phyloP scores from a whole-genome alignment of 1,140 invertebrate species.

The Maniola jurtina region DNA sequence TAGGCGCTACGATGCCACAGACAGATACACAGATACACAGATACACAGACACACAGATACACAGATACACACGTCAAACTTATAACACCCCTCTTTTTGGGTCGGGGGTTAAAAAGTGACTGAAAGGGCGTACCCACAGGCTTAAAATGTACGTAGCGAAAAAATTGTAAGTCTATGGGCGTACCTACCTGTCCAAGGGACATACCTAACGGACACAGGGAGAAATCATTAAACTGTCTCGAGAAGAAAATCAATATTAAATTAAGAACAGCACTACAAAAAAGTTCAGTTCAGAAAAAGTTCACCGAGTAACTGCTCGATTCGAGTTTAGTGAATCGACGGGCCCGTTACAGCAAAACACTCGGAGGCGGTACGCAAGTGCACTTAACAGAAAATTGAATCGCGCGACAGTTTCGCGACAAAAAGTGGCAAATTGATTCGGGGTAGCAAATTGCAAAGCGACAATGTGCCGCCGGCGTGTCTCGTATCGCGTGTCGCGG shows the following conservation, averaged over 20 bases:
- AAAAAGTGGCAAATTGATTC: conserved; percentile 72
- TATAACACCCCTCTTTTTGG: too few species aligned
- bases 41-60: too few species aligned
- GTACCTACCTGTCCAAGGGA: too few species aligned
- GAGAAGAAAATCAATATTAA: background rate
- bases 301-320: background rate
- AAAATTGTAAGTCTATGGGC: too few species aligned
- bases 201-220: too few species aligned
- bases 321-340: conserved; percentile 13
- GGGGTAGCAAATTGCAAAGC: conserved; percentile 63
- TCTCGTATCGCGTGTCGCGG: conserved; percentile 31
- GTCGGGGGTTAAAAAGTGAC: too few species aligned
- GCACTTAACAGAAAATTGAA: conserved; percentile 62
- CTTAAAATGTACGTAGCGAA: too few species aligned
- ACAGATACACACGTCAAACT: too few species aligned
- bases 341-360: conserved; percentile 43
- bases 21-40: too few species aligned
- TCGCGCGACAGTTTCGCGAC: conserved; percentile 55
- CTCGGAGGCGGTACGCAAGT: conserved; percentile 33
- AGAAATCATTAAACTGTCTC: too few species aligned
- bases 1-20: too few species aligned
- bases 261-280: background rate
- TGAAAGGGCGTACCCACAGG: too few species aligned
- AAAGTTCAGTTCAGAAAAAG: background rate
- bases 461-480: conserved; percentile 31